phyloP scores from a whole-genome alignment of 1,140 invertebrate species.

The Mercenaria mercenaria region DNA sequence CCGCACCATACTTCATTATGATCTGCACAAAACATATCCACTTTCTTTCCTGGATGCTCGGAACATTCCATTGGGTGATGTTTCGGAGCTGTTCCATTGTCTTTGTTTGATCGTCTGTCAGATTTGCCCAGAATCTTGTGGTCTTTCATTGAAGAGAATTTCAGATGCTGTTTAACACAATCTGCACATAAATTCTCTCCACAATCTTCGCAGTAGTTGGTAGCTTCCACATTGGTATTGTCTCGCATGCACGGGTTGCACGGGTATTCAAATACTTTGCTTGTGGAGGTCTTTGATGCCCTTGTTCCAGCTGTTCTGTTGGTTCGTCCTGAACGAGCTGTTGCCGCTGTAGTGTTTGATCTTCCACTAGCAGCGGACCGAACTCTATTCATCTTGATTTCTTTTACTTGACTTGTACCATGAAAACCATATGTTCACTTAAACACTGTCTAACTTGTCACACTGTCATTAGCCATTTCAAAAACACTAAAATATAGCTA shows the following conservation, averaged over 20 bases:
- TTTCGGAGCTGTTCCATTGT: background rate
- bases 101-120: background rate
- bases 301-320: background rate
- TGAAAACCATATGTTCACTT: background rate
- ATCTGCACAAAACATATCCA: conserved; percentile 57
- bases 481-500: too few relatives aligned
- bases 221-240: conserved; percentile 36
- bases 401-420: background rate
- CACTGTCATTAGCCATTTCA: background rate
- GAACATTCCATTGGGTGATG: conserved; percentile 43
- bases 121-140: conserved; percentile 49
- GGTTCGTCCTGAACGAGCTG: conserved; percentile 2
- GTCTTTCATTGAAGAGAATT: conserved; percentile 39
- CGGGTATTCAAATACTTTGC: conserved; percentile 22
- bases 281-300: background rate
- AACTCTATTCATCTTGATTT: conserved; percentile 18
- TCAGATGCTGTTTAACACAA: conserved; percentile 55
- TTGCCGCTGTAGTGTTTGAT: conserved; percentile 10
- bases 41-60: conserved; percentile 28
- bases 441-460: background rate
- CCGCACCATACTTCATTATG: conserved; percentile 58
- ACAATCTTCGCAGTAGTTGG: conserved; percentile 54
- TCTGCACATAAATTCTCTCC: conserved; percentile 55
- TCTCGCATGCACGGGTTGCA: conserved; percentile 43
- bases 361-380: conserved; percentile 25